Evolutionary conservation across 2,113 vertebrate genomes (phyloP).

Genomic region (Dasypus novemcinctus): DNA sequence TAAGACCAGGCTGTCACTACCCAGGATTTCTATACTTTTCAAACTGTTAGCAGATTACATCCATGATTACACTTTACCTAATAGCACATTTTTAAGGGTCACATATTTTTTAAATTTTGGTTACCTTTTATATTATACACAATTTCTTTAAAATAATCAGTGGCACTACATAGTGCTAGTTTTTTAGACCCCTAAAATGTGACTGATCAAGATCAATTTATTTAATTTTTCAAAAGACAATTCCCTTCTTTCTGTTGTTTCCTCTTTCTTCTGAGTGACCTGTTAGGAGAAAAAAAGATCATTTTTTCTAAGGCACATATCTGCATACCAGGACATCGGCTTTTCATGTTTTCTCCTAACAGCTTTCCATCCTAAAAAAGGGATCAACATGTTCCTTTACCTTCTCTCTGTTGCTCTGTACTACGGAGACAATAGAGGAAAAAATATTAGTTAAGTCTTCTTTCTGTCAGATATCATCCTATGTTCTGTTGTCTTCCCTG

Average conservation of each 20-base stretch:
- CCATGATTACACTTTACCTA: background rate
- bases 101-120: background rate
- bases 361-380: background rate
- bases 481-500: background rate
- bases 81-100: background rate
- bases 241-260: background rate
- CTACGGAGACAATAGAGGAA: background rate
- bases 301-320: background rate
- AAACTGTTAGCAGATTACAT: conserved; percentile 5
- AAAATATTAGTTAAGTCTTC: background rate
- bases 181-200: background rate
- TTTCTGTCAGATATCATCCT: background rate
- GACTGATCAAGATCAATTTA: background rate
- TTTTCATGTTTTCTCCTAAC: background rate
- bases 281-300: background rate
- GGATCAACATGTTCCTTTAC: background rate
- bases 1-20: conserved; percentile 17
- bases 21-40: background rate
- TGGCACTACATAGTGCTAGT: background rate
- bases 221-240: background rate
- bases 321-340: background rate
- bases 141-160: background rate
- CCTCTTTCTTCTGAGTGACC: background rate
- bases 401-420: background rate
- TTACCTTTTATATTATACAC: background rate